Conservation (phyloP, 2,113 vertebrate genomes). For the Glaucomys volans region DNA sequence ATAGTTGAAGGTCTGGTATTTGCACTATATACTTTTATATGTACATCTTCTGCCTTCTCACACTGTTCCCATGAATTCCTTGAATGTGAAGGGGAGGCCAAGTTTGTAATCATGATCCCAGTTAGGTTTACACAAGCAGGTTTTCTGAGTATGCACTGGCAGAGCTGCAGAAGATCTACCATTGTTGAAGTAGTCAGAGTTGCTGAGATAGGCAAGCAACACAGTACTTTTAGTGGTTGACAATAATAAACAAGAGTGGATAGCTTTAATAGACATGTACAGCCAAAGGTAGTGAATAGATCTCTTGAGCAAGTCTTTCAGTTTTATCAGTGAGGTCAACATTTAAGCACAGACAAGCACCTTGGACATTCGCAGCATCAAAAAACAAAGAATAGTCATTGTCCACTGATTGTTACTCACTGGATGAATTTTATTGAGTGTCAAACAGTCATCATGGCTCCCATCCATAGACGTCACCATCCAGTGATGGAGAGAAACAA, state of each 20-base stretch:
- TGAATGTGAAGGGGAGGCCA: rapidly evolving
- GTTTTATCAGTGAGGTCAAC: not conserved
- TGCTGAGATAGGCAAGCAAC: not conserved
- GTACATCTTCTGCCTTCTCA: not conserved
- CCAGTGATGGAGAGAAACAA: not conserved
- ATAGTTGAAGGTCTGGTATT: no score
- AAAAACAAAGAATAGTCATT: not conserved
- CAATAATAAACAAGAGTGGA: not conserved
- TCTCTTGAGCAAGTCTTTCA: not conserved
- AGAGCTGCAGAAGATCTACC: not conserved
- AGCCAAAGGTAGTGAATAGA: not conserved
- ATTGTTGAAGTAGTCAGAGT: not conserved
- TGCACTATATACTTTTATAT: constrained; percentile 42
- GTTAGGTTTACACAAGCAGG: not conserved
- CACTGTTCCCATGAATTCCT: not conserved
- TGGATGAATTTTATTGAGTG: not conserved
- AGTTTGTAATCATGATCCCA: not conserved
- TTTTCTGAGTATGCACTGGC: not conserved
- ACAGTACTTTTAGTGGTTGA: not conserved
- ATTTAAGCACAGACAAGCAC: not conserved
- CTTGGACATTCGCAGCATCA: not conserved
- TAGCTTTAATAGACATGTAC: not conserved
- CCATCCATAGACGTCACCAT: not conserved
- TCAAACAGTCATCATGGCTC: not conserved
- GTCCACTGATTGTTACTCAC: not conserved